These are phyloP conservation scores for Crocodylus rhombifer DNA, from an alignment of 2,797 vertebrate genomes.

Conservation along the genomic window DNA sequence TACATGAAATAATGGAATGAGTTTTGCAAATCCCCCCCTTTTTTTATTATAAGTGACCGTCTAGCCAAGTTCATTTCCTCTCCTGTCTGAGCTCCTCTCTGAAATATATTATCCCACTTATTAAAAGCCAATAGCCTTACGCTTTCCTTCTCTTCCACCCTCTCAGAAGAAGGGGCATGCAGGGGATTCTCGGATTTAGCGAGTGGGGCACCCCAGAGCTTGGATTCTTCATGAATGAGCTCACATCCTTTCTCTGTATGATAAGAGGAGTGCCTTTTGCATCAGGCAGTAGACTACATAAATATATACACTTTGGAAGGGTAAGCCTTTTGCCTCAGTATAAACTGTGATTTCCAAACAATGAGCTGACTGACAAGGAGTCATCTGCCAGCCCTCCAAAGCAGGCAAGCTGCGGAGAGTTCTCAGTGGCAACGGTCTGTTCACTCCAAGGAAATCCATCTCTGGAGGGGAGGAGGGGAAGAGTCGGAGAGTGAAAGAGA, in stretches of 20 bases:
- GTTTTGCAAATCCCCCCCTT: conserved; percentile 31
- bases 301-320: conserved; percentile 64
- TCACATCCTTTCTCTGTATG: conserved; percentile 92
- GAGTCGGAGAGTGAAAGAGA: background rate
- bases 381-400: conserved; percentile 12
- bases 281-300: conserved; percentile 60
- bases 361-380: conserved; percentile 18
- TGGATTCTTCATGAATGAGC: conserved; percentile 92
- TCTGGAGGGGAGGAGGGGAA: background rate
- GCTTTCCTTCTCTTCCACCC: conserved; percentile 58
- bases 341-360: conserved; percentile 23
- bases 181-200: conserved; percentile 90
- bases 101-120: conserved; percentile 57
- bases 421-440: background rate
- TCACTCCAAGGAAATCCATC: conserved; percentile 16
- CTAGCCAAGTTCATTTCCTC: conserved; percentile 79
- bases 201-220: conserved; percentile 90
- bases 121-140: conserved; percentile 56
- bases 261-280: conserved; percentile 87
- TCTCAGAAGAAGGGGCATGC: conserved; percentile 81
- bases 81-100: conserved; percentile 68
- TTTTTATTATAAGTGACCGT: conserved; percentile 57
- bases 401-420: fast-evolving
- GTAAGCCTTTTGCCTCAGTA: conserved; percentile 66
- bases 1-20: conserved; percentile 67